A percentile compares a stretch with the other conserved stretches of the same genome.
Evolutionary conservation across 2,113 vertebrate species (phyloP).

Genomic region (Zosterops pallidus): DNA sequence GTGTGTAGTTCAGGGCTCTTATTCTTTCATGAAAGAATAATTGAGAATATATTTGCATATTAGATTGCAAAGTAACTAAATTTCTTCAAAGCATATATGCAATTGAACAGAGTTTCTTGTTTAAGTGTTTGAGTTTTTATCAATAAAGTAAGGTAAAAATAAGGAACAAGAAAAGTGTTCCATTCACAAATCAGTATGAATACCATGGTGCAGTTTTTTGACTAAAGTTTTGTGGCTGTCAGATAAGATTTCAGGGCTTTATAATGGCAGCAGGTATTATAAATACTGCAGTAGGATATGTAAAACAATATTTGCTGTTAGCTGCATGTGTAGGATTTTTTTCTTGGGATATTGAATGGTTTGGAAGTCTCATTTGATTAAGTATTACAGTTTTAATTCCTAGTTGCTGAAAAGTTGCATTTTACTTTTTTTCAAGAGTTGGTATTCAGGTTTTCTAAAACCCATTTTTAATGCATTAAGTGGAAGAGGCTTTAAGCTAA

Average conservation of each 20-base stretch:
- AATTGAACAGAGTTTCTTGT: neutral
- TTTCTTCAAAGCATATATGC: neutral
- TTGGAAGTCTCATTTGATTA: neutral
- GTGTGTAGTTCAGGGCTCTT: neutral
- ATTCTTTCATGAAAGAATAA: neutral
- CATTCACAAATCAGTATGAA: neutral
- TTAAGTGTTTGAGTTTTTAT: neutral
- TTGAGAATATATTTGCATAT: neutral
- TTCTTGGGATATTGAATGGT: neutral
- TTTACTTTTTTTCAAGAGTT: neutral
- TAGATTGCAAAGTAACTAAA: neutral
- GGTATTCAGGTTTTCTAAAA: neutral
- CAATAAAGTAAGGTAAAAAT: neutral
- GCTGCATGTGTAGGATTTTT: neutral
- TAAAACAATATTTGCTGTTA: neutral
- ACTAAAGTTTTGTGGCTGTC: neutral
- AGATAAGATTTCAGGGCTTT: neutral
- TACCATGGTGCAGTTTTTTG: accelerated
- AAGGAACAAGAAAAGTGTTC: neutral
- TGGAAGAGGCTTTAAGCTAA: neutral
- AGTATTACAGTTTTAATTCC: neutral
- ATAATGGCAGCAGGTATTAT: neutral
- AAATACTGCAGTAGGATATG: neutral
- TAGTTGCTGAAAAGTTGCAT: neutral
- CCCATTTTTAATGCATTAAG: neutral